Conservation (phyloP, 2,797 vertebrate genomes). For the Alouatta caraya region DNA sequence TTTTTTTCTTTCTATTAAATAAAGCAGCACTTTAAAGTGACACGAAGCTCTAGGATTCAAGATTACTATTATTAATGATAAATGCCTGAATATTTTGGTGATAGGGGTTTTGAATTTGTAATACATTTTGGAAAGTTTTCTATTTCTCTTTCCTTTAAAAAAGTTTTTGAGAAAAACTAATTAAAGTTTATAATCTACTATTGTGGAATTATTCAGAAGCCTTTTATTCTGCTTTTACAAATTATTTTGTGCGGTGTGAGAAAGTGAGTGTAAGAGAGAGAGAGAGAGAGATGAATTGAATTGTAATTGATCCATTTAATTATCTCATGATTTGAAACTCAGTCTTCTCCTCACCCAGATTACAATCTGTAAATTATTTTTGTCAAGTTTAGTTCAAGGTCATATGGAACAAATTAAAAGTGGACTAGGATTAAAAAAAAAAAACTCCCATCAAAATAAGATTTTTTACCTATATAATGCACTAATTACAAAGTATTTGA, state of each 20-base stretch:
- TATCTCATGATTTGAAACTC: constrained; percentile 53
- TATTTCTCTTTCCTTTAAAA: constrained; percentile 56
- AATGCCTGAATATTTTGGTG: constrained; percentile 81
- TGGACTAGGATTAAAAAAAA: neutral
- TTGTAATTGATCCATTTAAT: constrained; percentile 63
- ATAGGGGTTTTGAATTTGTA: constrained; percentile 77
- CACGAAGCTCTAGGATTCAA: constrained; percentile 70
- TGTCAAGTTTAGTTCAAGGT: constrained; percentile 48
- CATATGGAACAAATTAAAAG: constrained; percentile 61
- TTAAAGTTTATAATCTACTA: constrained; percentile 77
- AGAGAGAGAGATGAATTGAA: constrained; percentile 34
- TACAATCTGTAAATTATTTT: constrained; percentile 22
- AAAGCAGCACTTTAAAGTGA: constrained; percentile 74
- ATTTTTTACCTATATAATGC: neutral
- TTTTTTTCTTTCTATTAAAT: neutral
- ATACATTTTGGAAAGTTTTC: constrained; percentile 69
- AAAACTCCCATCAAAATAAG: neutral
- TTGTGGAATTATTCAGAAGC: constrained; percentile 60
- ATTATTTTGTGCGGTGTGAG: neutral
- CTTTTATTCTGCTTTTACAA: constrained; percentile 78
- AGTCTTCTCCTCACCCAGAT: neutral
- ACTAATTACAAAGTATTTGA: neutral
- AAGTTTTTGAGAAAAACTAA: constrained; percentile 77
- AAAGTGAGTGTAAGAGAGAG: constrained; percentile 62
- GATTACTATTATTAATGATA: constrained; percentile 81